Conservation (phyloP, 2,113 vertebrate species). For the Chrysochloris asiatica region DNA sequence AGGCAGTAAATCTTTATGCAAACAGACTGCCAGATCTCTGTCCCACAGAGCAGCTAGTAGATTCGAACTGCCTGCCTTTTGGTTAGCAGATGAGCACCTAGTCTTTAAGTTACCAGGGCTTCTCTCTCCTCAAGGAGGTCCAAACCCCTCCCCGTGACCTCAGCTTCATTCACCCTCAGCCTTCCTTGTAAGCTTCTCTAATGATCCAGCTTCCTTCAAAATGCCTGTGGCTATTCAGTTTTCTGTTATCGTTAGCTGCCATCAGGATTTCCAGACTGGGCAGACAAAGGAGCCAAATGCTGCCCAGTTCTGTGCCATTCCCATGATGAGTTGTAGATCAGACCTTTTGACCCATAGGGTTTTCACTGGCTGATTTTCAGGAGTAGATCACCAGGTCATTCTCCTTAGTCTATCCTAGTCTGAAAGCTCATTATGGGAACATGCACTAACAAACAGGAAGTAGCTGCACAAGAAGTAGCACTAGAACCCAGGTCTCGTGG, state of each 20-base stretch:
- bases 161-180: background rate
- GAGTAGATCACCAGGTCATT: background rate
- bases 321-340: background rate
- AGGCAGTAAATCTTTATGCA: too few species aligned
- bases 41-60: too few species aligned
- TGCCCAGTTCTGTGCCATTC: background rate
- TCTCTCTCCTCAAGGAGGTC: too few species aligned
- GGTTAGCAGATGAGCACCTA: too few species aligned
- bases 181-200: background rate
- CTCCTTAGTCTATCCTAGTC: background rate
- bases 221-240: background rate
- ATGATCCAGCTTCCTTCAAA: background rate
- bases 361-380: background rate
- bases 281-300: background rate
- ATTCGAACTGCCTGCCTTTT: too few species aligned
- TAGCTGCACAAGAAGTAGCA: background rate
- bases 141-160: too few species aligned
- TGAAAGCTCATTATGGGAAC: background rate
- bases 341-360: background rate
- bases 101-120: too few species aligned
- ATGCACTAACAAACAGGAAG: background rate
- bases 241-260: background rate
- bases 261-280: background rate
- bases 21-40: too few species aligned
- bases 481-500: background rate